A percentile compares a stretch with the other conserved stretches of the same genome.
Evolutionary conservation across 1,140 invertebrate species (phyloP).

Genomic region (Homalodisca vitripennis): DNA sequence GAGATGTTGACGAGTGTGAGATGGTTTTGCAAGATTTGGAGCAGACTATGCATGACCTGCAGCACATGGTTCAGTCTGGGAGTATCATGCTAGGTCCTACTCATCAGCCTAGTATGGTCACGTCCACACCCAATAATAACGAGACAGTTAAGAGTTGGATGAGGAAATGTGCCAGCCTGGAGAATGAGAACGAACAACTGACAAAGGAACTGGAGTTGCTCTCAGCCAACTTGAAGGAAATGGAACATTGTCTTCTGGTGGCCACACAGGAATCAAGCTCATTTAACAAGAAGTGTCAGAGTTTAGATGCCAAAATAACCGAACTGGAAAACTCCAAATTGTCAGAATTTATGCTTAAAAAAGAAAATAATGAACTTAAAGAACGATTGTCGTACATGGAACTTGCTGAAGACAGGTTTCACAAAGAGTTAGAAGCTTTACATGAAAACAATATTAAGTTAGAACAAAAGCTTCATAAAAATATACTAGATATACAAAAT

Average conservation of each 20-base stretch:
- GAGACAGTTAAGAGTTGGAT: background rate
- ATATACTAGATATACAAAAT: background rate
- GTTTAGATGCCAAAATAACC: background rate
- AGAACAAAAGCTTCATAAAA: background rate
- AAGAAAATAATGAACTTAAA: constrained; percentile 12
- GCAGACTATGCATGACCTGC: background rate
- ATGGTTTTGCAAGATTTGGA: background rate
- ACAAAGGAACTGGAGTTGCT: background rate
- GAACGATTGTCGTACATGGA: background rate
- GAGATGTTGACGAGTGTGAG: background rate
- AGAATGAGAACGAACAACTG: constrained; percentile 2
- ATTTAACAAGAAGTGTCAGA: constrained; percentile 3
- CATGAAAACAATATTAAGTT: background rate
- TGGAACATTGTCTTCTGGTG: background rate
- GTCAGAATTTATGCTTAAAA: constrained; percentile 2
- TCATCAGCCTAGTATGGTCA: background rate
- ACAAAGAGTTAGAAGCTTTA: background rate
- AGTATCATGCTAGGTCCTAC: background rate
- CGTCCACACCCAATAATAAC: background rate
- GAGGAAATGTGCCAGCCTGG: background rate
- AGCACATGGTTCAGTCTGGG: background rate
- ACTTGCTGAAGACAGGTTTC: background rate
- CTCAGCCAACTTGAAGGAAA: background rate
- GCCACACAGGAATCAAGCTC: background rate
- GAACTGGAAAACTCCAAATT: constrained; percentile 14